Percentiles rank a stretch among this genome's conserved stretches.
Conservation (phyloP, 2,113 vertebrate species). For the Strix aluco region DNA sequence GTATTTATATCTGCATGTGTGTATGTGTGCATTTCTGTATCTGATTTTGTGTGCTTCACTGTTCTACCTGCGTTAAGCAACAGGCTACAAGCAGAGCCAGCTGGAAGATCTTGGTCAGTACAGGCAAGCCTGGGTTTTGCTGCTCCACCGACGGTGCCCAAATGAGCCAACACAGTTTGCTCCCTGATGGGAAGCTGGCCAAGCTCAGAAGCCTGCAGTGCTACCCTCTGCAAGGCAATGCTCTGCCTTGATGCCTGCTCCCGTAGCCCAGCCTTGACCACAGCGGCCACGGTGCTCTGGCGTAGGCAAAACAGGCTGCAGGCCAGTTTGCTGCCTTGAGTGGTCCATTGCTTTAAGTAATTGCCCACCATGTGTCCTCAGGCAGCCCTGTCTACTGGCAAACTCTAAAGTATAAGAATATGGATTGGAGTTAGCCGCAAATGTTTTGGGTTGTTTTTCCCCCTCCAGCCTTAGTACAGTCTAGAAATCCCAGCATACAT, state of each 20-base stretch:
- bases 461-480: neutral
- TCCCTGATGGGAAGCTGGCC: neutral
- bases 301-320: neutral
- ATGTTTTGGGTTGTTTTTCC: neutral
- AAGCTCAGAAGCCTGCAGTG: neutral
- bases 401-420: neutral
- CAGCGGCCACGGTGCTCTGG: accelerated
- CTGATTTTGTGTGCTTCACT: neutral
- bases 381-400: neutral
- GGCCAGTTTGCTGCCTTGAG: neutral
- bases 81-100: neutral
- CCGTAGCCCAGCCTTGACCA: neutral
- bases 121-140: neutral
- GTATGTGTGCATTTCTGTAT: neutral
- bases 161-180: accelerated
- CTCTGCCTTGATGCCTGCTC: neutral
- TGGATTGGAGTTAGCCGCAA: neutral
- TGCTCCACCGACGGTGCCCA: neutral
- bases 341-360: neutral
- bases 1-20: neutral
- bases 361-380: neutral
- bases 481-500: neutral
- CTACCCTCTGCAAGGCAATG: neutral
- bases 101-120: neutral
- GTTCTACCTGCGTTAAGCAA: neutral